Percentiles rank a stretch among this genome's conserved stretches.
phyloP scores from a whole-genome alignment of 2,797 vertebrate species.

The Crocidura indochinensis region DNA sequence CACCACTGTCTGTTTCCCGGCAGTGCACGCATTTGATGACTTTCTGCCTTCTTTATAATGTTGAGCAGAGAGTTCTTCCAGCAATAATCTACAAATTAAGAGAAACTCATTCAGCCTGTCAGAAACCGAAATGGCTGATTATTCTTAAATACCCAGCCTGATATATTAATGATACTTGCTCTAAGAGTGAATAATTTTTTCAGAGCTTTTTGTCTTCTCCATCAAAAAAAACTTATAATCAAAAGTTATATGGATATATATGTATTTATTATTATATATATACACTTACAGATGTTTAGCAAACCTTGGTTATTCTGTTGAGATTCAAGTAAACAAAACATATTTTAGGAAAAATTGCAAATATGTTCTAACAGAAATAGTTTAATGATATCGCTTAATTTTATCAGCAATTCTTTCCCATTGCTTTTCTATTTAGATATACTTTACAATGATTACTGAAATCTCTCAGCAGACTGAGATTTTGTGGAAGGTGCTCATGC shows the following conservation, averaged over 20 bases:
- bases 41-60: slow-evolving; percentile 79
- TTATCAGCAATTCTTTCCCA: neutral
- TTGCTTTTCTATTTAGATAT: neutral
- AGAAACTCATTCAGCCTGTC: slow-evolving; percentile 70
- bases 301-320: neutral
- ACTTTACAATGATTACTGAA: slow-evolving; percentile 15
- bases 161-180: slow-evolving; percentile 70
- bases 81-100: slow-evolving; percentile 82
- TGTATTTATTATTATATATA: neutral
- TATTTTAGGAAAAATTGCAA: slow-evolving; percentile 4
- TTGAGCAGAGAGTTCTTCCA: slow-evolving; percentile 77
- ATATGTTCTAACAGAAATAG: neutral
- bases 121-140: slow-evolving; percentile 77
- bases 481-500: neutral
- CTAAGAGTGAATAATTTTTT: slow-evolving; percentile 25
- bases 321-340: slow-evolving; percentile 22
- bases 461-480: neutral
- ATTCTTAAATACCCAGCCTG: slow-evolving; percentile 56
- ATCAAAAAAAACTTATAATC: slow-evolving; percentile 15
- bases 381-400: neutral
- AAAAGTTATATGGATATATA: neutral
- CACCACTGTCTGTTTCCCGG: slow-evolving; percentile 78
- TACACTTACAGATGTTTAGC: neutral
- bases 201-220: neutral
- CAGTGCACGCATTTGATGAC: slow-evolving; percentile 78